Conservation (phyloP, 2,113 vertebrate genomes). For the Oplegnathus fasciatus region DNA sequence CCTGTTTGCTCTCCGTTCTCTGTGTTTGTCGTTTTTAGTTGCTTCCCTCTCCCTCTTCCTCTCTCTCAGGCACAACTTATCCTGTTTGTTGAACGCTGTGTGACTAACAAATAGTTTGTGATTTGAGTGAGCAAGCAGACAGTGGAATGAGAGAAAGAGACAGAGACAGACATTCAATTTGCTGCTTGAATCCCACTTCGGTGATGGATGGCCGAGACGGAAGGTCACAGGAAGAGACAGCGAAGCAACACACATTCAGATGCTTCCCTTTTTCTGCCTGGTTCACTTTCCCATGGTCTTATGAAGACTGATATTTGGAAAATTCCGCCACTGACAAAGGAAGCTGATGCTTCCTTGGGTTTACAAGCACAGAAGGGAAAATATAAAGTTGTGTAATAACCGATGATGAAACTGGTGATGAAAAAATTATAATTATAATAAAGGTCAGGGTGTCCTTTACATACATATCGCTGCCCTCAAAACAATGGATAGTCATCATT, state of each 20-base stretch:
- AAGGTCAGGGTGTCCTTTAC: background rate
- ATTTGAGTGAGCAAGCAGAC: constrained; percentile 23
- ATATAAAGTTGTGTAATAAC: constrained; percentile 8
- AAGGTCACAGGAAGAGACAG: constrained; percentile 64
- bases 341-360: constrained; percentile 32
- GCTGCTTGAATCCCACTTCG: constrained; percentile 24
- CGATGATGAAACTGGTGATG: background rate
- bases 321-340: constrained; percentile 39
- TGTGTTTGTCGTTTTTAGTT: constrained; percentile 15
- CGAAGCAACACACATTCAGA: constrained; percentile 19
- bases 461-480: no score
- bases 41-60: constrained; percentile 20
- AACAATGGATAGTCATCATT: background rate
- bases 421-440: background rate
- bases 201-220: constrained; percentile 43
- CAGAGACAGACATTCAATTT: constrained; percentile 13
- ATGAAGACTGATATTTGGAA: constrained; percentile 38
- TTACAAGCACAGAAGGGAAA: constrained; percentile 18
- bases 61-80: constrained; percentile 5
- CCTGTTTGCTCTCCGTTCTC: constrained; percentile 29
- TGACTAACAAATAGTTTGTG: constrained; percentile 8
- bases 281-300: constrained; percentile 58
- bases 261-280: constrained; percentile 23
- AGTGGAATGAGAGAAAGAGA: background rate
- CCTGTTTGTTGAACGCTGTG: constrained; percentile 4